phyloP scores from a whole-genome alignment of 2,888 invertebrate species.

The Heterodera filipjevi region DNA sequence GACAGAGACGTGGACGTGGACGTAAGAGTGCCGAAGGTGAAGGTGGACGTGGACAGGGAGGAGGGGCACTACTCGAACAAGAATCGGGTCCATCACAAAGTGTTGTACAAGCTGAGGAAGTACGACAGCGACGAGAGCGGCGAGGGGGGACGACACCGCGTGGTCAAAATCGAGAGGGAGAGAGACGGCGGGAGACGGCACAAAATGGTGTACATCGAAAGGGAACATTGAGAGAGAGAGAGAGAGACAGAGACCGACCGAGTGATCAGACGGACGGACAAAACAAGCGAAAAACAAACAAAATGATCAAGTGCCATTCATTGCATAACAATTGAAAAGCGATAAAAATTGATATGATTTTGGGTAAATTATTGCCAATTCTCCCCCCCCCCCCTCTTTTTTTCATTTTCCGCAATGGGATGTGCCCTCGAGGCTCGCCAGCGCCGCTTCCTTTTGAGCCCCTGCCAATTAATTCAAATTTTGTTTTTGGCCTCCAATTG shows the following conservation, averaged over 20 bases:
- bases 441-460: slow-evolving; percentile 14
- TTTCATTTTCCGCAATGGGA: slow-evolving; percentile 26
- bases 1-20: neutral
- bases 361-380: no score
- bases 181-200: neutral
- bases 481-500: no score
- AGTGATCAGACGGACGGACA: neutral
- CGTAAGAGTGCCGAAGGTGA: neutral
- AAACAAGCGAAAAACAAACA: neutral
- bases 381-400: no score
- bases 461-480: slow-evolving; percentile 6
- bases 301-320: neutral
- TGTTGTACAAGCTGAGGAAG: neutral
- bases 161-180: neutral
- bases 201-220: neutral
- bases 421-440: slow-evolving; percentile 28
- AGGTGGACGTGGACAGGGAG: neutral
- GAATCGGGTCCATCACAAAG: neutral
- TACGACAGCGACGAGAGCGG: neutral
- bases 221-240: neutral
- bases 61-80: neutral
- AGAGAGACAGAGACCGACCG: neutral
- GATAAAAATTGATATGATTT: no score
- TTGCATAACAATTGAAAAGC: no score
- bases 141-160: neutral